A percentile compares a stretch with the other conserved stretches of the same genome.
These are phyloP conservation scores for Doris montereyensis DNA, from an alignment of 2,888 invertebrate genomes.

Conservation along the genomic window DNA sequence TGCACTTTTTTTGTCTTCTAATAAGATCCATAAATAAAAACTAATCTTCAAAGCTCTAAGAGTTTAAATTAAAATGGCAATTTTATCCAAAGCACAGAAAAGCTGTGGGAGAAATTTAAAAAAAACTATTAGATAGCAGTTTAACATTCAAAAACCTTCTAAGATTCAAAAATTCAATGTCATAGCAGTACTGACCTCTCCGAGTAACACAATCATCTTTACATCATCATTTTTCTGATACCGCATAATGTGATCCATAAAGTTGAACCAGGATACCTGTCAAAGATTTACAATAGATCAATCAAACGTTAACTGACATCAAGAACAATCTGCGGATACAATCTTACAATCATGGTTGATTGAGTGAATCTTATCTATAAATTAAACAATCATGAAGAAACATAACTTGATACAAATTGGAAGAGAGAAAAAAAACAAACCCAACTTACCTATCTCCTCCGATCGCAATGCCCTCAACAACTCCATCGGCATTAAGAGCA, in stretches of 20 bases:
- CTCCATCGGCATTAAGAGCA: conserved; percentile 96
- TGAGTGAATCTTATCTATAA: no score
- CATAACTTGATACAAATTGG: neutral
- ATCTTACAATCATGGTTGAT: no score
- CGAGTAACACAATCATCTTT: conserved; percentile 95
- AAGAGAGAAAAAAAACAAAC: neutral
- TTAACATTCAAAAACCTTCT: neutral
- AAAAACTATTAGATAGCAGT: no score
- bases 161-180: neutral
- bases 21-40: no score
- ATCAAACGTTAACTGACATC: neutral
- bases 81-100: no score
- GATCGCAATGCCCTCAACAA: conserved; percentile 97
- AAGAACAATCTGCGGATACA: no score
- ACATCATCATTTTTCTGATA: conserved; percentile 80
- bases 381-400: no score
- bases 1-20: no score
- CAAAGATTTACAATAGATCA: neutral
- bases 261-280: conserved; percentile 96
- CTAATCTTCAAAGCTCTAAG: no score
- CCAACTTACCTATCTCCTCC: conserved; percentile 85
- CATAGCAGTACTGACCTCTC: conserved; percentile 77
- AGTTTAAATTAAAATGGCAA: no score
- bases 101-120: no score
- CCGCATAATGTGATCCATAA: conserved; percentile 96